Base-by-base conservation (phyloP, 2,113 vertebrate species). In the Calidris pugnax region DNA sequence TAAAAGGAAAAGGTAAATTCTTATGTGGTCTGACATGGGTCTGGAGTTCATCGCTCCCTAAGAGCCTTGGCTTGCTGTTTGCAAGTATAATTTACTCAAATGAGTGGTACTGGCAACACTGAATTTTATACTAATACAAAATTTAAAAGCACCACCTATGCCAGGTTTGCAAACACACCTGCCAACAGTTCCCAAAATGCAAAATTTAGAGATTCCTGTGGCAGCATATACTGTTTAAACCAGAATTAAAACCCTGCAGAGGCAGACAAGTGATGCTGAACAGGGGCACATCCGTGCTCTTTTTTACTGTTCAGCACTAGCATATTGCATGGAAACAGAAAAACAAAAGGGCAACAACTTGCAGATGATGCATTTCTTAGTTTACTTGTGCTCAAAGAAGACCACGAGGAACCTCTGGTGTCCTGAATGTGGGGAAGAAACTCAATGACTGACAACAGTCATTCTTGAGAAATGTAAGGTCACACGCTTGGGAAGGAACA, bases 371-470 rank as follows among this genome's bases (percentile, higher is more conserved):
- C 22, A 8, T 85, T 72, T 55, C 53, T 75, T 48, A 53, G 41
- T 35, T 60, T 60, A 41, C 5, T 43, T n/a, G 28, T 20, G 41
- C 60, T 50, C 1, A 0, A 78, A 73, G 33, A 30, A 0, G 7
- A 83, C 32, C 30, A 30, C 1, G 3, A 75, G 62, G 32, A 85
- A n/a, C 17, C 8, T 71, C 21, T 30, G 8, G 14, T 14, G 22
- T 85, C 27, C 23, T 3, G 0, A 81, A 50, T 0, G 3, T 9
- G 22, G 10, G 35, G 35, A 66, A 76, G 26, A 19, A 64, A 80
- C 2, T 1, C 18, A 27, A 75, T 2, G 8, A 66, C 22, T 7
- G 8, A 33, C 15, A 59, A 37, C 3, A 2, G 30, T 20, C 47
- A 23, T 27, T 66, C n/a, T 23, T 56, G 14, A 66, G 23, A 90